A percentile compares a stretch with the other conserved stretches of the same genome.
These are phyloP conservation scores for Neopipo cinnamomea DNA, from an alignment of 2,113 vertebrate genomes.

Conservation along the genomic window DNA sequence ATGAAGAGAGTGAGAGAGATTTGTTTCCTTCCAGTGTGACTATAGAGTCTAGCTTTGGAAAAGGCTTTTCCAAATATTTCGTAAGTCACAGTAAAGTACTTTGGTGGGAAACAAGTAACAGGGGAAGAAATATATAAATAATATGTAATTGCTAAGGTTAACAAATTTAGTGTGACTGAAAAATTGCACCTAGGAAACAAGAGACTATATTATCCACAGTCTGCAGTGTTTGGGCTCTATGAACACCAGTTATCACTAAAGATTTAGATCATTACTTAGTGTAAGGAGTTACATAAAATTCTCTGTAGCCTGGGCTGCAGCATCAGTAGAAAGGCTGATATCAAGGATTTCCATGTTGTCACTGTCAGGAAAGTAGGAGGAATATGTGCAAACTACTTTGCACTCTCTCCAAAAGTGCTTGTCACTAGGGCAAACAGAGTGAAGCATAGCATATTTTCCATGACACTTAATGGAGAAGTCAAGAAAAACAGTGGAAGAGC, in stretches of 20 bases:
- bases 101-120: neutral
- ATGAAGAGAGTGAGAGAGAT: slow-evolving; percentile 61
- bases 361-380: neutral
- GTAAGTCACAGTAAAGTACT: neutral
- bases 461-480: neutral
- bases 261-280: neutral
- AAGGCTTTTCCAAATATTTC: neutral
- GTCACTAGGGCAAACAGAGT: neutral
- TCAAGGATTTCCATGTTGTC: neutral
- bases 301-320: neutral
- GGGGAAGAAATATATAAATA: neutral
- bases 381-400: neutral
- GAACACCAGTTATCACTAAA: neutral
- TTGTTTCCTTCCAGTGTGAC: slow-evolving; percentile 50
- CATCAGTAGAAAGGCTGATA: neutral
- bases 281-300: neutral
- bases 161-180: neutral
- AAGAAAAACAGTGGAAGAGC: neutral
- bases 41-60: slow-evolving; percentile 8
- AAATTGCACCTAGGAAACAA: neutral
- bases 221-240: neutral
- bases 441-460: neutral
- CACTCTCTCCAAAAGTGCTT: neutral
- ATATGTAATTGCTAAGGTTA: neutral
- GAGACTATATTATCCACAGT: neutral